Base-by-base conservation (phyloP, 2,113 vertebrate genomes). In the Corythaeola cristata region DNA sequence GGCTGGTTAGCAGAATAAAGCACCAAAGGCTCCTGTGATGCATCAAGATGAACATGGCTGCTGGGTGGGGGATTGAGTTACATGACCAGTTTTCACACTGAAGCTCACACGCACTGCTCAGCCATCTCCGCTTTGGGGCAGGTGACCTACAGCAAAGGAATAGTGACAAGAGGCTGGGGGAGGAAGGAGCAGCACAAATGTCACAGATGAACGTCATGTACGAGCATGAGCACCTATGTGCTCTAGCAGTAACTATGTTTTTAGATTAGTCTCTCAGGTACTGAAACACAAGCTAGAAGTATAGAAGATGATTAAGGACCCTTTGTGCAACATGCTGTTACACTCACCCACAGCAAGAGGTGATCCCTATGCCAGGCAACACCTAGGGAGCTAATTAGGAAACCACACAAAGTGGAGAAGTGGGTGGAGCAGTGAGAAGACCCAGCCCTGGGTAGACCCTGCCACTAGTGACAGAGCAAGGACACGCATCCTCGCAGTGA, bases 141-240 rank as follows among this genome's bases (percentile, higher is more conserved):
- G 35, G 50, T 62, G 35, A 66, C 30, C 45, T 56, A 56, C 15
- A 56, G 50, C 50, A 62, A 74, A 93, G 16, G 45, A 90, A 58
- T 21, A 44, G 55, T 12, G 20, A 26, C 50, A 44, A 30, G 33
- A 64, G 35, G 11, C 18, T 28, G 9, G 15, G 13, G 13, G 30
- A 23, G 63, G 17, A 84, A 89, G 37, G 23, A 63, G 50, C 6
- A 60, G 63, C 35, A 64, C 27, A 72, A 33, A 83, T 27, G 11
- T 58, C 58, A 47, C 32, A 71, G 52, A 27, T 49, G n/a, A 74
- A 24, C 37, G 37, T 7, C 5, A 0, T 6, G 9, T 30, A 44
- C 0, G 0, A 67, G 32, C 37, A 21, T 11, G 28, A 83, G 21
- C 0, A 0, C 5, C 41, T 59, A 39, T 0, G 0, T 14, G 8